Evolutionary conservation across 2,797 vertebrate species (phyloP), one percentile per base, ranked within the genome.

Genomic region (Mus spretus): DNA sequence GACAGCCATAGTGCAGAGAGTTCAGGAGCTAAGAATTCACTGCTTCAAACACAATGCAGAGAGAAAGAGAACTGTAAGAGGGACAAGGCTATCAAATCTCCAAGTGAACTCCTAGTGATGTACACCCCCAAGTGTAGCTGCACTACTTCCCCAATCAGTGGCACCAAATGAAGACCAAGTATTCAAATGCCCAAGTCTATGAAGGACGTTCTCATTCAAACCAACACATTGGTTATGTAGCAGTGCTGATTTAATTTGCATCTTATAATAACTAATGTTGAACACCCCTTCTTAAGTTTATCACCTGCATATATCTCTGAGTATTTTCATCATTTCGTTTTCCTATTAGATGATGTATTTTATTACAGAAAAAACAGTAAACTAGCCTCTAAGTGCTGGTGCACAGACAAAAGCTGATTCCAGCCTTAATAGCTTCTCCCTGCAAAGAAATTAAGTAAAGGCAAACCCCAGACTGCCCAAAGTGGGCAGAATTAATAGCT

Each of bases 321-420:
- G 14, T 82, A 50, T 75, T 93, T 83, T 86, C 67, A 11, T 75
- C 15, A 40, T 94, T 94, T 59, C 9, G 31, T 94, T 94, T 94
- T 92, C 55, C 67, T 74, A 79, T 63, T 89, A 7, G 3, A 72
- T 75, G 59, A 10, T 77, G 80, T 93, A 13, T 6, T 86, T 90
- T 77, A n/a, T 89, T 72, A 14, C 12, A 72, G 44, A 84, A 28
- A 34, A 47, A 50, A 19, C 28, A 67, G 19, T 14, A 53, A 50
- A 85, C 19, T 70, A 47, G 6, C 44, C 20, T 85, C 31, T n/a
- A n/a, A 85, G 44, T 50, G 13, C 22, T 4, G 2, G 28, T 85
- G 61, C 11, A n/a, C 11, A 85, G 31, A 67, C 44, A 50, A 24
- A 85, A 67, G 31, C 47, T 13, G 20, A 24, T 3, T 37, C 53